These are phyloP conservation scores for Saccostrea cuccullata DNA, from an alignment of 1,140 invertebrate species.

Conservation along the genomic window DNA sequence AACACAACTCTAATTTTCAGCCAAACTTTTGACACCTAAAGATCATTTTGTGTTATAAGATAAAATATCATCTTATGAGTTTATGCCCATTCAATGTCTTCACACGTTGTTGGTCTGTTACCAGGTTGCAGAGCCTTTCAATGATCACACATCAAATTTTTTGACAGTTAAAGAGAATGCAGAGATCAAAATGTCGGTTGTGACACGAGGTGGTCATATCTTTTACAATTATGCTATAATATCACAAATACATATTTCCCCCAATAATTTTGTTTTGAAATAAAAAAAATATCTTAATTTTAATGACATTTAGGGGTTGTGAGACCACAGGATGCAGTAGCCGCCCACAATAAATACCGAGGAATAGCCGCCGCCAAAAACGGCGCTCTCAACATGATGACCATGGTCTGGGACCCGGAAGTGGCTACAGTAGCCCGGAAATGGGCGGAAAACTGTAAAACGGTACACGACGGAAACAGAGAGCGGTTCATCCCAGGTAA, in stretches of 20 bases:
- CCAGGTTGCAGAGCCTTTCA: not conserved
- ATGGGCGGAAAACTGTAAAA: slow-evolving; percentile 65
- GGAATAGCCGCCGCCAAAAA: not conserved
- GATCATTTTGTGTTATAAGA: not conserved
- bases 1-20: not conserved
- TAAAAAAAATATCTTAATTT: not conserved
- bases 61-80: not conserved
- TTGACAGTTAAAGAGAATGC: too few relatives aligned
- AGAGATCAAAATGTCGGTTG: too few relatives aligned
- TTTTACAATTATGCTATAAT: too few relatives aligned
- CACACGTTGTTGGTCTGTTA: not conserved
- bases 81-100: not conserved
- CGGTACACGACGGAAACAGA: slow-evolving; percentile 55
- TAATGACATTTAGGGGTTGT: slow-evolving; percentile 12
- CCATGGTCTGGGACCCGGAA: slow-evolving; percentile 62
- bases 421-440: slow-evolving; percentile 66
- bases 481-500: slow-evolving; percentile 60
- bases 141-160: too few relatives aligned
- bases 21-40: not conserved
- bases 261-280: not conserved
- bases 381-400: slow-evolving; percentile 42
- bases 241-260: not conserved
- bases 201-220: too few relatives aligned
- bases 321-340: not conserved
- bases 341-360: slow-evolving; percentile 53